phyloP scores from a whole-genome alignment of 1,140 invertebrate genomes.

The Rhizoglyphus robini region DNA sequence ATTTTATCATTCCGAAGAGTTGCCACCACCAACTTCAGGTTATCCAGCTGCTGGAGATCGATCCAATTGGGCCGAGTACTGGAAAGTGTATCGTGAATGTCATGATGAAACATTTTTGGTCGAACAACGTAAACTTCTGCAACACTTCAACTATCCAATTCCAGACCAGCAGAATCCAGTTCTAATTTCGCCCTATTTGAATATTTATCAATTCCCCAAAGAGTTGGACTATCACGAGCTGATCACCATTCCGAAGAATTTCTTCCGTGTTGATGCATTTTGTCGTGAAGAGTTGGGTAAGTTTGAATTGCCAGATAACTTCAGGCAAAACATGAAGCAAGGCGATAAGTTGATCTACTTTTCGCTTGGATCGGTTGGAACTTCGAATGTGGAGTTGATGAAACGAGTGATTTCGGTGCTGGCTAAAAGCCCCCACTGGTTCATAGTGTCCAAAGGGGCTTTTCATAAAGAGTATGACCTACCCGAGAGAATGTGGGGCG shows the following conservation, averaged over 20 bases:
- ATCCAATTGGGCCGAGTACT: neutral
- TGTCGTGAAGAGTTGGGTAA: neutral
- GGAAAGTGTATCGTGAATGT: neutral
- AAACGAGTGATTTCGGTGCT: no score
- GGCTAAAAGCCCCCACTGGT: no score
- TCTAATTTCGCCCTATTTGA: conserved; percentile 6
- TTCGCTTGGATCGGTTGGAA: no score
- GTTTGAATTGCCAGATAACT: neutral
- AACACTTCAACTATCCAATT: neutral
- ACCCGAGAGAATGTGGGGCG: no score
- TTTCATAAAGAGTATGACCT: no score
- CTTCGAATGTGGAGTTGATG: no score
- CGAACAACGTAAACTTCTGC: neutral
- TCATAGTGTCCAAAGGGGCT: no score
- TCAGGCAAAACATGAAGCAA: neutral
- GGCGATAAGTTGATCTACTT: neutral
- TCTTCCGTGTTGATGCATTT: neutral
- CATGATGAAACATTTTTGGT: neutral
- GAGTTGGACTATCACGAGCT: conserved; percentile 19
- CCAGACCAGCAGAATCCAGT: neutral
- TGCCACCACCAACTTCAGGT: neutral
- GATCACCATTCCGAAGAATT: neutral
- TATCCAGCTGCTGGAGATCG: neutral
- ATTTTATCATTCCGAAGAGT: neutral
- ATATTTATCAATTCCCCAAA: no score